These are phyloP conservation scores for Bibio marci DNA, from an alignment of 2,888 invertebrate species.

Conservation along the genomic window DNA sequence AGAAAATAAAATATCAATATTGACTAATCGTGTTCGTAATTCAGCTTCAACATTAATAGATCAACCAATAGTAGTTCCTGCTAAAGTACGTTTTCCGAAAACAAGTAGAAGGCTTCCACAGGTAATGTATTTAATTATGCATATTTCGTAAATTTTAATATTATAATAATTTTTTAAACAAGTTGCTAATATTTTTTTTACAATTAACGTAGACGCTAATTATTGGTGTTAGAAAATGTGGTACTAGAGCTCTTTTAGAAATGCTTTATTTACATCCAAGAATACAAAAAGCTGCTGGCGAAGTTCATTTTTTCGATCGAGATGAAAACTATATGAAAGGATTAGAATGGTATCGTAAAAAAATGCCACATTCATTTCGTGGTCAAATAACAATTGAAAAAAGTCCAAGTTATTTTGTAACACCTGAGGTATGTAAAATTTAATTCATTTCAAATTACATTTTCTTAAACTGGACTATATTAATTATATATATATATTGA, in stretches of 20 bases:
- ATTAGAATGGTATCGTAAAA: conserved; percentile 85
- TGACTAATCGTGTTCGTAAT: conserved; percentile 22
- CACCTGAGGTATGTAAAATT: conserved; percentile 61
- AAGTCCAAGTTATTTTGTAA: conserved; percentile 95
- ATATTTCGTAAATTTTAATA: no score
- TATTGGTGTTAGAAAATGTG: conserved; percentile 91
- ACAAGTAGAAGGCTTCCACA: conserved; percentile 47
- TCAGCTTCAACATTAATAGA: conserved; percentile 15
- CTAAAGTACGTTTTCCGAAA: conserved; percentile 40
- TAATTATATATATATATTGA: no score
- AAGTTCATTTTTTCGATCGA: conserved; percentile 94
- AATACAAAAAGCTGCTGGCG: conserved; percentile 83
- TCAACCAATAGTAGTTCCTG: conserved; percentile 30
- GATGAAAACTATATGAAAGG: conserved; percentile 85
- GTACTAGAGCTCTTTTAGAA: conserved; percentile 88
- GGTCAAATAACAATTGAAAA: conserved; percentile 94
- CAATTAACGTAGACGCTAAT: conserved; percentile 62
- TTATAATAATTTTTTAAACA: no score
- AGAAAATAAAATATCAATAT: conserved; percentile 31
- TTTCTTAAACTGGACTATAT: no score
- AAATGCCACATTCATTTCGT: conserved; percentile 85
- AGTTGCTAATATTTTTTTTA: no score
- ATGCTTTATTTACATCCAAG: conserved; percentile 89
- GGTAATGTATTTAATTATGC: conserved; percentile 21
- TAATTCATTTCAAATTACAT: neutral